These are phyloP conservation scores for Parelbella ahira DNA, from an alignment of 2,888 invertebrate species.

Conservation along the genomic window DNA sequence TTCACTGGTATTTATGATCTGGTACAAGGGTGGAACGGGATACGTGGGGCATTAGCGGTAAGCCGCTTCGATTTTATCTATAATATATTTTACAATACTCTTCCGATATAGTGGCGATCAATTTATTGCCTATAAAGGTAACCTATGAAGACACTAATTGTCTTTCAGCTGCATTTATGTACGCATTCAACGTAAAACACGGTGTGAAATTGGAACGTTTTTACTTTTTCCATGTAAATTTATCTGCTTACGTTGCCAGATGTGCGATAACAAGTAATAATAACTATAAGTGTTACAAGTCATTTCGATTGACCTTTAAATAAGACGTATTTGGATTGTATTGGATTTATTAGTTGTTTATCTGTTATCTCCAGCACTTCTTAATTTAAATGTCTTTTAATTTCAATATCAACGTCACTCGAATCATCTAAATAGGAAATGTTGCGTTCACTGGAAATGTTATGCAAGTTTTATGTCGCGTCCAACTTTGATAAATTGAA, in stretches of 20 bases:
- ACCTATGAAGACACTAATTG: slow-evolving; percentile 22
- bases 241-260: slow-evolving; percentile 1
- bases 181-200: slow-evolving; percentile 21
- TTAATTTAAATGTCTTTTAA: too few relatives aligned
- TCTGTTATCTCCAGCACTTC: too few relatives aligned
- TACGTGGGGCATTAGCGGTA: slow-evolving; percentile 49
- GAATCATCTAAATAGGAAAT: too few relatives aligned
- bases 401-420: too few relatives aligned
- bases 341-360: too few relatives aligned
- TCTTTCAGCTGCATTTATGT: slow-evolving; percentile 21
- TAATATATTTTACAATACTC: slow-evolving; percentile 48
- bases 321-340: too few relatives aligned
- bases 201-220: slow-evolving; percentile 10
- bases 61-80: slow-evolving; percentile 53
- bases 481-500: too few relatives aligned
- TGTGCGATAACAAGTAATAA: background rate
- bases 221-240: slow-evolving; percentile 5
- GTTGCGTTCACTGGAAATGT: too few relatives aligned
- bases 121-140: slow-evolving; percentile 27
- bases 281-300: too few relatives aligned
- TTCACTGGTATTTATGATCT: slow-evolving; percentile 64
- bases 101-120: slow-evolving; percentile 42
- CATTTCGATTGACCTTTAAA: too few relatives aligned
- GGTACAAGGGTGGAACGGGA: slow-evolving; percentile 47
- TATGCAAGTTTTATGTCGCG: too few relatives aligned